A percentile compares a stretch with the other conserved stretches of the same genome.
Conservation (phyloP, 2,888 invertebrate species). For the Dynastes maya region DNA sequence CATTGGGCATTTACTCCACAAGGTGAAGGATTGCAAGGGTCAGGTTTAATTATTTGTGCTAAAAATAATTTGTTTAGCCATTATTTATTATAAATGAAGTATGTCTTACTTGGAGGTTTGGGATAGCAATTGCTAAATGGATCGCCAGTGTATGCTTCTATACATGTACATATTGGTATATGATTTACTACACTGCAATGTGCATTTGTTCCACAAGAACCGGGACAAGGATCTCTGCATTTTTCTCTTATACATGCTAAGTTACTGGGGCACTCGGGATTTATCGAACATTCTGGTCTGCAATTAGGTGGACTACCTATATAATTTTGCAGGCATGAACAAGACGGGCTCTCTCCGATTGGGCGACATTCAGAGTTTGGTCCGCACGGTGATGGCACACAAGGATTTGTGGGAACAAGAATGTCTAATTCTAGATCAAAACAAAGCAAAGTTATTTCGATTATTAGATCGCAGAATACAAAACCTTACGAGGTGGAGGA, state of each 20-base stretch:
- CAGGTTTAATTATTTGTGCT: constrained; percentile 68
- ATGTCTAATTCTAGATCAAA: constrained; percentile 14
- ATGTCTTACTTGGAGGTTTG: constrained; percentile 69
- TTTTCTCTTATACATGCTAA: constrained; percentile 83
- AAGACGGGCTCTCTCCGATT: constrained; percentile 76
- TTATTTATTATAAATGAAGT: background rate
- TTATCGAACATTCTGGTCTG: constrained; percentile 81
- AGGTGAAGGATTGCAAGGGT: constrained; percentile 83
- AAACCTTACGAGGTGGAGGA: constrained; percentile 65
- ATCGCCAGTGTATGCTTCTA: constrained; percentile 74
- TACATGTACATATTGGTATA: constrained; percentile 80
- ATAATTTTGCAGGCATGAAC: constrained; percentile 78
- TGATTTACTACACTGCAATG: constrained; percentile 80
- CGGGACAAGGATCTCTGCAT: constrained; percentile 83
- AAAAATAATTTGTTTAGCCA: constrained; percentile 56
- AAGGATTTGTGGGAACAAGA: constrained; percentile 73
- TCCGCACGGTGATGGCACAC: constrained; percentile 81
- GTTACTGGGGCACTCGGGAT: constrained; percentile 81
- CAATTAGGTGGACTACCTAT: constrained; percentile 83
- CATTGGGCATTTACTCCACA: constrained; percentile 79
- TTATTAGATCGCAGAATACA: background rate
- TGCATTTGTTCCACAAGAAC: constrained; percentile 80
- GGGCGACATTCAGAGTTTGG: constrained; percentile 77
- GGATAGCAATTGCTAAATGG: constrained; percentile 80
- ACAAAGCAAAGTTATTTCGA: constrained; percentile 56